Conservation (phyloP, 1,140 invertebrate genomes). For the Cardiocondyla obscurior region DNA sequence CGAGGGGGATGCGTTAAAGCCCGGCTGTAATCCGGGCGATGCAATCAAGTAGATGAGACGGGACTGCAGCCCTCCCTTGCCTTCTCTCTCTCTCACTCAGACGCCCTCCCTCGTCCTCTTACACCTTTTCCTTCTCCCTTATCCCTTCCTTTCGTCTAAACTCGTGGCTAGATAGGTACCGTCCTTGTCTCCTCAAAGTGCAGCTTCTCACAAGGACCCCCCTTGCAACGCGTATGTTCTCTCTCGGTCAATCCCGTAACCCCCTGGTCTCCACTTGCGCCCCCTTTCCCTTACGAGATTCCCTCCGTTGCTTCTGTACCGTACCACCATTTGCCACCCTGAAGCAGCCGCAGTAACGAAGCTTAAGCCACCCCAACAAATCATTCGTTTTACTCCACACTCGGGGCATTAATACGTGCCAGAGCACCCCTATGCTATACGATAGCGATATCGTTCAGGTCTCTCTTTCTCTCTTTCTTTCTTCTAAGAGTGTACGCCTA, state of each 20-base stretch:
- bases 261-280: not conserved
- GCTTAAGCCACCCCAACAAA: slow-evolving; percentile 73
- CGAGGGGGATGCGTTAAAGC: slow-evolving; percentile 71
- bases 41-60: slow-evolving; percentile 74
- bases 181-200: slow-evolving; percentile 37
- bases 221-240: slow-evolving; percentile 28
- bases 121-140: slow-evolving; percentile 21
- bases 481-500: slow-evolving; percentile 15
- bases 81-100: slow-evolving; percentile 25
- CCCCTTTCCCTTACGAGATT: slow-evolving; percentile 2
- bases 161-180: slow-evolving; percentile 7
- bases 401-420: slow-evolving; percentile 67
- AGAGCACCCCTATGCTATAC: slow-evolving; percentile 44
- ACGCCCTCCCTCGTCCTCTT: slow-evolving; percentile 27
- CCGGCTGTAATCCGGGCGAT: slow-evolving; percentile 72
- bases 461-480: not conserved
- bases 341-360: slow-evolving; percentile 68
- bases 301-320: slow-evolving; percentile 37
- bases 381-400: slow-evolving; percentile 70
- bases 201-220: slow-evolving; percentile 19
- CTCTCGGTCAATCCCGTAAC: slow-evolving; percentile 45
- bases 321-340: slow-evolving; percentile 59
- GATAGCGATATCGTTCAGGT: slow-evolving; percentile 13
- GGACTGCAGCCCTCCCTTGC: slow-evolving; percentile 56
- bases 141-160: not conserved